A percentile compares a stretch with the other conserved stretches of the same genome.
These are phyloP conservation scores for Nipponia nippon DNA, from an alignment of 2,113 vertebrate species.

Conservation along the genomic window DNA sequence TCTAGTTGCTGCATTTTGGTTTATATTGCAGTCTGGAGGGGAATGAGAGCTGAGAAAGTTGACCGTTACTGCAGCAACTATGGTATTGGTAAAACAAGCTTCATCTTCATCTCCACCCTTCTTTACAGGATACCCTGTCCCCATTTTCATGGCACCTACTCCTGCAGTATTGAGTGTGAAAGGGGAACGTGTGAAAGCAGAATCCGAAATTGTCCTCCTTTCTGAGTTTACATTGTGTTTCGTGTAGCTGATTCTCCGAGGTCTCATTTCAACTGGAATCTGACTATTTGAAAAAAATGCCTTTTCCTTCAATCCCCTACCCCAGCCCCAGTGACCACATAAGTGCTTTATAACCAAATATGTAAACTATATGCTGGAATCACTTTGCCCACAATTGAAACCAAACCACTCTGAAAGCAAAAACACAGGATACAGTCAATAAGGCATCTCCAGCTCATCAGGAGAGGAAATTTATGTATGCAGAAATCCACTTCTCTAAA, in stretches of 20 bases:
- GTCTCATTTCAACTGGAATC: neutral
- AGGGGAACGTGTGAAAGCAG: neutral
- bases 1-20: neutral
- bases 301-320: neutral
- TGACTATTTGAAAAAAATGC: neutral
- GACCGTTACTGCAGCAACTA: neutral
- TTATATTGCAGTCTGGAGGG: neutral
- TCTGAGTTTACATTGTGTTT: neutral
- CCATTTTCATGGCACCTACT: neutral
- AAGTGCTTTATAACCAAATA: neutral
- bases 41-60: neutral
- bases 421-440: neutral
- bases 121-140: neutral
- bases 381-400: neutral
- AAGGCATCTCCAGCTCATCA: neutral
- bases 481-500: neutral
- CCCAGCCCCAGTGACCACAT: neutral
- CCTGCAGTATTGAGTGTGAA: neutral
- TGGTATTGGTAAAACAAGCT: neutral
- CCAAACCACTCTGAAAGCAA: neutral
- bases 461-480: neutral
- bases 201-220: neutral
- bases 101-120: neutral
- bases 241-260: neutral
- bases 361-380: neutral